phyloP scores from a whole-genome alignment of 2,888 invertebrate genomes.

The Torymus aiolomorphi region DNA sequence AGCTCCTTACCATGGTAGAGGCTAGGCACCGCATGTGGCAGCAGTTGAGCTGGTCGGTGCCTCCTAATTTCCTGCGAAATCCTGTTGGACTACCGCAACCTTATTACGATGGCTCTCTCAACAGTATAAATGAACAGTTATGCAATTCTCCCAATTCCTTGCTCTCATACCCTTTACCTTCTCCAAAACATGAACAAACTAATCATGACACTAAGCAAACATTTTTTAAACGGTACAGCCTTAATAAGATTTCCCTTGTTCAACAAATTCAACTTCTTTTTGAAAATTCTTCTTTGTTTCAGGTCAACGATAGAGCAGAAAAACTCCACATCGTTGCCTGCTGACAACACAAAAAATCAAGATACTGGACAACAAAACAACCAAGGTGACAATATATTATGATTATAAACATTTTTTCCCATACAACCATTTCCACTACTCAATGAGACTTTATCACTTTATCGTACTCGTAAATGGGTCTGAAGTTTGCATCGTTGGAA shows the following conservation, averaged over 20 bases:
- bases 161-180: conserved; percentile 67
- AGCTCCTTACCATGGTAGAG: conserved; percentile 71
- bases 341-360: conserved; percentile 77
- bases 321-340: conserved; percentile 77
- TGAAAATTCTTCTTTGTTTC: conserved; percentile 52
- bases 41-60: conserved; percentile 70
- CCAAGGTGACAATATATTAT: conserved; percentile 74
- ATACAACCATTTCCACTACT: not conserved
- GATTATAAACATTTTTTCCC: not conserved
- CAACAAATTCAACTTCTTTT: not conserved
- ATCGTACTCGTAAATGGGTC: too few relatives aligned
- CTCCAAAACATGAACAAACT: conserved; percentile 68
- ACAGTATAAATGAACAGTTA: conserved; percentile 69
- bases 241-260: not conserved
- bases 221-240: conserved; percentile 71
- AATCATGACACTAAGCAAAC: conserved; percentile 69
- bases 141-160: conserved; percentile 68
- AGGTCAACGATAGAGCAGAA: conserved; percentile 79
- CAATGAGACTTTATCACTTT: not conserved
- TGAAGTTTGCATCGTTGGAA: too few relatives aligned
- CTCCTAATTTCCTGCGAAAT: conserved; percentile 69
- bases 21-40: conserved; percentile 73
- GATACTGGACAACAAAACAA: conserved; percentile 78
- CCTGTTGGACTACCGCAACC: conserved; percentile 65
- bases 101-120: conserved; percentile 65